Percentiles rank a stretch among this genome's conserved stretches.
phyloP scores from a whole-genome alignment of 2,113 vertebrate genomes.

The Centropus bengalensis region DNA sequence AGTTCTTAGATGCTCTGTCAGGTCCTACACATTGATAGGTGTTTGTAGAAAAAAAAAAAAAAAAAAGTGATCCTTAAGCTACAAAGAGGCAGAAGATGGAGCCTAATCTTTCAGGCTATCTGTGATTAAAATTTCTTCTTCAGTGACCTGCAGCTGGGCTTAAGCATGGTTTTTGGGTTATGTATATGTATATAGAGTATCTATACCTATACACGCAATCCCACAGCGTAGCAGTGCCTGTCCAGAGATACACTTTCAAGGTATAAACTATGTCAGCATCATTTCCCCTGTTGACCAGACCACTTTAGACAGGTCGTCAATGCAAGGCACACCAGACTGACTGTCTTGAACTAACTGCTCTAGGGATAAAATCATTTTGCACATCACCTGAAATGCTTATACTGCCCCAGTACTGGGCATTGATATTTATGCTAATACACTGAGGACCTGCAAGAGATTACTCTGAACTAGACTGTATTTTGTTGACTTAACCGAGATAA shows the following conservation, averaged over 20 bases:
- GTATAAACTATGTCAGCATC: neutral
- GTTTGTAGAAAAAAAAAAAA: neutral
- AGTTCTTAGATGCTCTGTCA: neutral
- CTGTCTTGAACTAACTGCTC: neutral
- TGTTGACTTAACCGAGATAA: neutral
- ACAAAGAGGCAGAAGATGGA: neutral
- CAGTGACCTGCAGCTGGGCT: neutral
- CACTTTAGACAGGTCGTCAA: neutral
- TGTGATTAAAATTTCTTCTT: neutral
- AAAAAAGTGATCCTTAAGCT: neutral
- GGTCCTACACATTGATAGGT: fast-evolving
- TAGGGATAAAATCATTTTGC: neutral
- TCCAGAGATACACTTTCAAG: neutral
- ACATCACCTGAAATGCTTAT: neutral
- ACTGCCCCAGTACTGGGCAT: neutral
- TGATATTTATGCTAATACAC: neutral
- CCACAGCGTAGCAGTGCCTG: neutral
- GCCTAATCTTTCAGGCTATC: neutral
- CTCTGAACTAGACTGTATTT: neutral
- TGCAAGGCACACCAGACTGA: neutral
- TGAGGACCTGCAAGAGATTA: neutral
- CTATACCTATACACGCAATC: no score
- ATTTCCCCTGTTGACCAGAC: neutral
- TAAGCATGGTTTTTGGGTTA: neutral
- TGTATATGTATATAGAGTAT: neutral